Evolutionary conservation across 2,888 invertebrate genomes (phyloP), one percentile per base, ranked within the genome.

Genomic region (Himalopsyche kuldschensis): DNA sequence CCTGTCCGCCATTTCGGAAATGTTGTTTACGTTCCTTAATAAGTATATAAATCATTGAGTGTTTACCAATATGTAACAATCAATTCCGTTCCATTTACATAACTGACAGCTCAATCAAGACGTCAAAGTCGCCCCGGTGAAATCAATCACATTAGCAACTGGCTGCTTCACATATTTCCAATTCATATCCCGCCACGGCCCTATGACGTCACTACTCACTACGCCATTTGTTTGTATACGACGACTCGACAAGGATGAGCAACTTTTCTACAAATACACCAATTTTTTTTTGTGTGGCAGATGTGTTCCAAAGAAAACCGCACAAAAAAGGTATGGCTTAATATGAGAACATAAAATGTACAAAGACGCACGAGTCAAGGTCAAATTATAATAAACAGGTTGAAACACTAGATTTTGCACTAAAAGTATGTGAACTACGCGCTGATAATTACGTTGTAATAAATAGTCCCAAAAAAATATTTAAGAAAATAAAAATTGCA

Each of bases 41-140:
- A 55, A 55, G 55, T 55, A 55, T 55, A 55, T 55, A 55, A 55
- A 55, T 55, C 55, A 55, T 55, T 55, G 55, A 55, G 41, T 78
- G 32, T 41, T 32, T 78, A 35, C 41, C 32, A 78, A 41, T 35
- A 55, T 78, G 78, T 78, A 55, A 41, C 83, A 85, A 85, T 85
- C 84, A 85, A 85, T 85, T 85, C 85, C 85, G 81, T 83, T 82
- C 85, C 85, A 85, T 85, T 85, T 85, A 81, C 84, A 85, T 85
- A 82, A 85, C 84, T 85, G 85, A 85, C 85, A 84, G 82, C 79
- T 84, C 84, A 84, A 85, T 85, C 85, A 85, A 83, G 85, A 83
- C 82, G 84, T 82, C 85, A 83, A 77, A 35, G 80, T 69, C 69
- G 41, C 69, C 41, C 80, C 77, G 79, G 80, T 63, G 41, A 79